phyloP scores from a whole-genome alignment of 2,113 vertebrate genomes.

The Odocoileus hemionus region DNA sequence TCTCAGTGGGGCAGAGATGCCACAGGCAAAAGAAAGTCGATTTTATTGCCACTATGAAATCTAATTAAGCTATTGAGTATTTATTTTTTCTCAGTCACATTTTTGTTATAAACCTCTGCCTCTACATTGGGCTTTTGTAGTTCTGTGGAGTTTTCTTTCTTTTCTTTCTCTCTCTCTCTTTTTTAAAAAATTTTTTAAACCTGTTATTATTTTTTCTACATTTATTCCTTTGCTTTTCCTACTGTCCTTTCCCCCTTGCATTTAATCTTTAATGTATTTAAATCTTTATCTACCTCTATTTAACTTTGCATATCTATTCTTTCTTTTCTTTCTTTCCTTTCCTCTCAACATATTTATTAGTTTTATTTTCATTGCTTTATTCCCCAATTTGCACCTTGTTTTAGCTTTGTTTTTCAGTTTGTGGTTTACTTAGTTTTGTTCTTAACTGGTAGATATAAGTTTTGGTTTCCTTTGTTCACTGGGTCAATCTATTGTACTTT shows the following conservation, averaged over 20 bases:
- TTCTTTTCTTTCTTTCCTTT: background rate
- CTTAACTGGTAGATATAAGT: too few relatives aligned
- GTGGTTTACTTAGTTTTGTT: too few relatives aligned
- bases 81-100: background rate
- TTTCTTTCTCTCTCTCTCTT: background rate
- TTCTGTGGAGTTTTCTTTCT: background rate
- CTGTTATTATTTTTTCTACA: background rate
- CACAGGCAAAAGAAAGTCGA: background rate
- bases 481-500: too few relatives aligned
- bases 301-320: background rate
- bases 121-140: background rate
- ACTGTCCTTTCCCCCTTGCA: background rate
- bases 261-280: background rate
- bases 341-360: accelerated
- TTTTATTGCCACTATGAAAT: background rate
- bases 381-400: background rate
- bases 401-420: too few relatives aligned
- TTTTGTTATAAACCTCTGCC: background rate
- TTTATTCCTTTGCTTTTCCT: background rate
- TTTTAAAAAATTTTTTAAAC: background rate
- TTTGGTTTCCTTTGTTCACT: too few relatives aligned
- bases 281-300: background rate
- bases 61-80: background rate
- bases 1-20: background rate
- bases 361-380: background rate